Evolutionary conservation across 2,113 vertebrate genomes (phyloP).

Genomic region (Daubentonia madagascariensis): DNA sequence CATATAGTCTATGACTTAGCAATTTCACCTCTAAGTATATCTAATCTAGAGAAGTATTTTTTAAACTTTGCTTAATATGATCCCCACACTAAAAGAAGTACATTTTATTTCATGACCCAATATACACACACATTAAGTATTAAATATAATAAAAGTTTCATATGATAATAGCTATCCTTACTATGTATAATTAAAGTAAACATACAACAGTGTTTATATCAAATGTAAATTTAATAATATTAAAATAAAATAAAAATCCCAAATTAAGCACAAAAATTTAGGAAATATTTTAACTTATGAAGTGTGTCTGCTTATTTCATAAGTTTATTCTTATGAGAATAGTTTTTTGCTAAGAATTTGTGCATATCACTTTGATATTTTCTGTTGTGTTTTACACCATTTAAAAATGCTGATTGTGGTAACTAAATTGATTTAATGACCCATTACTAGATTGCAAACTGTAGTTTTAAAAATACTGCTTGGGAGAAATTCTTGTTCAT

Average conservation of each 20-base stretch:
- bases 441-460: background rate
- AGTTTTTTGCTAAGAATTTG: background rate
- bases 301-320: background rate
- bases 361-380: background rate
- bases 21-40: background rate
- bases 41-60: background rate
- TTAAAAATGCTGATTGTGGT: background rate
- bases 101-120: background rate
- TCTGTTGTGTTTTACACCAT: background rate
- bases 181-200: background rate
- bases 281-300: background rate
- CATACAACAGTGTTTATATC: background rate
- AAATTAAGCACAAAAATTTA: background rate
- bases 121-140: background rate
- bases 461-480: background rate
- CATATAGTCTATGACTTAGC: background rate
- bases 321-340: background rate
- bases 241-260: background rate
- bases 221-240: conserved; percentile 19
- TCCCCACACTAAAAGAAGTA: background rate
- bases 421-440: background rate
- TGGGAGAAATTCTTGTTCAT: background rate
- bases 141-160: background rate
- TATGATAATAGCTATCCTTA: background rate
- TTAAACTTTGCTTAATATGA: background rate